These are phyloP conservation scores for Anthophora plumipes DNA, from an alignment of 2,888 invertebrate genomes.

Conservation along the genomic window DNA sequence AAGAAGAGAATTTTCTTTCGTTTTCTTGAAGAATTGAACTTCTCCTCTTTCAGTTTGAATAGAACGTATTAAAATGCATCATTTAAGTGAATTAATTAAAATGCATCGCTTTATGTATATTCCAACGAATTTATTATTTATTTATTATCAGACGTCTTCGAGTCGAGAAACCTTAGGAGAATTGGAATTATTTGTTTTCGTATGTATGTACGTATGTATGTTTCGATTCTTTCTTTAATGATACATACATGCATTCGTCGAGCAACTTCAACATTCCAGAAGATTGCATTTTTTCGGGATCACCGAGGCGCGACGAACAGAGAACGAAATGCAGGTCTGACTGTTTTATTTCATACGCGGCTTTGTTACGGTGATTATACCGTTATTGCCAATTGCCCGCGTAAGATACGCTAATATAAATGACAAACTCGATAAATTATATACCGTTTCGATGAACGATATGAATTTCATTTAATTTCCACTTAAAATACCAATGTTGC, in stretches of 20 bases:
- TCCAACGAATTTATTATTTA: background rate
- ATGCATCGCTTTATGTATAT: too few relatives aligned
- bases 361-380: conserved; percentile 7
- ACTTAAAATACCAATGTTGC: too few relatives aligned
- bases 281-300: conserved; percentile 52
- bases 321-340: conserved; percentile 27
- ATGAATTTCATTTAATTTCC: background rate
- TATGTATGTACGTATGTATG: background rate
- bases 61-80: too few relatives aligned
- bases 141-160: background rate
- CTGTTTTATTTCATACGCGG: conserved; percentile 27
- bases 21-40: too few relatives aligned
- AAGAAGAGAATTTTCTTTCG: too few relatives aligned
- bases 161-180: background rate
- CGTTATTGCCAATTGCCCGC: conserved; percentile 11
- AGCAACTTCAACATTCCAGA: conserved; percentile 52
- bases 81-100: too few relatives aligned
- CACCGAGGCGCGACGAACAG: conserved; percentile 46
- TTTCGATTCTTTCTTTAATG: conserved; percentile 17
- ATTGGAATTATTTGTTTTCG: conserved; percentile 21
- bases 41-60: too few relatives aligned
- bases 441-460: background rate
- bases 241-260: conserved; percentile 18
- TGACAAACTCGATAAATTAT: background rate
- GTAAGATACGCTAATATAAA: conserved; percentile 18